phyloP scores from a whole-genome alignment of 2,113 vertebrate species.

The Catharus minimus region DNA sequence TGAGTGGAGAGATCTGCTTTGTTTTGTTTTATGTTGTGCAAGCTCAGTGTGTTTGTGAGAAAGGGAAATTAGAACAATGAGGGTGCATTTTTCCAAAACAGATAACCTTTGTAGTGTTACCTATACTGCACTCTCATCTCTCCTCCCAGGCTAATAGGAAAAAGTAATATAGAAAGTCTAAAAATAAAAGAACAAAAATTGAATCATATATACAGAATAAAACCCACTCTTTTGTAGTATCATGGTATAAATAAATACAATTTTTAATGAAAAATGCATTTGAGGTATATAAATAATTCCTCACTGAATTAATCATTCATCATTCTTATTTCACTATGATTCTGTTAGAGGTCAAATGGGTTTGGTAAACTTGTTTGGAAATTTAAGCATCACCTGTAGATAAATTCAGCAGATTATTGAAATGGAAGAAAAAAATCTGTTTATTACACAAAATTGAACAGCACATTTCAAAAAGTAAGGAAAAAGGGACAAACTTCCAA shows the following conservation, averaged over 20 bases:
- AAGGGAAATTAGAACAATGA: constrained; percentile 75
- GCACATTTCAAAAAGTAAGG: background rate
- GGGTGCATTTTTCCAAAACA: constrained; percentile 73
- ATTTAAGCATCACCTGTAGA: constrained; percentile 22
- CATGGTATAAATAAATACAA: constrained; percentile 58
- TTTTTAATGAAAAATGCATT: constrained; percentile 61
- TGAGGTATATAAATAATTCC: constrained; percentile 65
- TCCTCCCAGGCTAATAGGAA: background rate
- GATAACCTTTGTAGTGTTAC: constrained; percentile 62
- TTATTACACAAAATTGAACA: constrained; percentile 10
- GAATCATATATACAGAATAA: constrained; percentile 26
- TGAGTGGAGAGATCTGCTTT: constrained; percentile 66
- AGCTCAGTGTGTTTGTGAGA: constrained; percentile 75
- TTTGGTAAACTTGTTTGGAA: constrained; percentile 52
- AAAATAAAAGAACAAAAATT: constrained; percentile 6
- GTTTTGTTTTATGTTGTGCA: constrained; percentile 72
- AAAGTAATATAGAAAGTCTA: background rate
- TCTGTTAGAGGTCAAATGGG: constrained; percentile 46
- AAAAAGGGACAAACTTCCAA: background rate
- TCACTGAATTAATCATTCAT: constrained; percentile 47
- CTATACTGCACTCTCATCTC: constrained; percentile 32
- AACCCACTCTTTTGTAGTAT: constrained; percentile 26
- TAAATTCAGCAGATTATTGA: constrained; percentile 41
- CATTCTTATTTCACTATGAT: constrained; percentile 55
- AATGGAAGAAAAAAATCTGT: background rate